Evolutionary conservation across 2,113 vertebrate genomes (phyloP).

Genomic region (Melanostigma gelatinosum): DNA sequence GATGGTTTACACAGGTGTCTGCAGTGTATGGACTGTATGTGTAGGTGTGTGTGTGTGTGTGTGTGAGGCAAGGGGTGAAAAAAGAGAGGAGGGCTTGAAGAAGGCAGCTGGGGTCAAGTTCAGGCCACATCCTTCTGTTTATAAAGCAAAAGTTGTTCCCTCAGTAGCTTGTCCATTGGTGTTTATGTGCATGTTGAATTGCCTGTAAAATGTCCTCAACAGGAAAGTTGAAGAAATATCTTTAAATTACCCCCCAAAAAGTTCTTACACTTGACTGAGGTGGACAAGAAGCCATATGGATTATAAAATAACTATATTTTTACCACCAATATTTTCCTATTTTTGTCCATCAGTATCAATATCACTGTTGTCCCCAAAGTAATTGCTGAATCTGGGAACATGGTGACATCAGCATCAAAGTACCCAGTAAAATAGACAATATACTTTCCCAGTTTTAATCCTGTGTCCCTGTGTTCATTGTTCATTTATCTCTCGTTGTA

Average conservation of each 20-base stretch:
- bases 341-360: background rate
- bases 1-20: conserved; percentile 78
- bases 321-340: background rate
- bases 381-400: background rate
- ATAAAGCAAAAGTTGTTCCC: conserved; percentile 41
- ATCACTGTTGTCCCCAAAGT: background rate
- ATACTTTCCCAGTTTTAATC: background rate
- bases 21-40: conserved; percentile 48
- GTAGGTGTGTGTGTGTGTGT: conserved; percentile 14
- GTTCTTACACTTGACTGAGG: background rate
- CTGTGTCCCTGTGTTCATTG: background rate
- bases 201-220: background rate
- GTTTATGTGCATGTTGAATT: conserved; percentile 8
- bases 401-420: background rate
- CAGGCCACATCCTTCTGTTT: conserved; percentile 60
- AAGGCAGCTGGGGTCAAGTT: conserved; percentile 57
- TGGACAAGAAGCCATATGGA: background rate
- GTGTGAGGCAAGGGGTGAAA: conserved; percentile 1
- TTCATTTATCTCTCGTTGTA: background rate
- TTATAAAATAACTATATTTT: background rate
- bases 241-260: background rate
- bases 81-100: background rate
- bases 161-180: background rate
- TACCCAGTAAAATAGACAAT: background rate
- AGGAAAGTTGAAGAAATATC: background rate